Percentiles rank a stretch among this genome's conserved stretches.
Conservation (phyloP, 1,140 invertebrate species). For the Notospermus geniculatus region DNA sequence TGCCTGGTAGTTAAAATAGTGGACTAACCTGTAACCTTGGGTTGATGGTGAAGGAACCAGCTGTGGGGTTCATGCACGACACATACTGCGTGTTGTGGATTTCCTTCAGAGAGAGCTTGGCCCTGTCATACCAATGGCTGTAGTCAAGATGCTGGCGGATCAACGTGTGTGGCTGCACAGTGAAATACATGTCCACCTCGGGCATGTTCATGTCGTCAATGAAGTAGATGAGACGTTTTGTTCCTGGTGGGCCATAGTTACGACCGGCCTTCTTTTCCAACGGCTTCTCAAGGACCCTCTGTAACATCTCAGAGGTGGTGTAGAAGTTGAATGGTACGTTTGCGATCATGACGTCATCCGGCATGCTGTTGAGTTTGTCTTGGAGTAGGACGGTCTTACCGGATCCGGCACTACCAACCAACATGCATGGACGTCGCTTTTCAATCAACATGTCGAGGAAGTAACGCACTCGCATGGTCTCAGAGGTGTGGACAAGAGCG, state of each 20-base stretch:
- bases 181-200: conserved; percentile 90
- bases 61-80: conserved; percentile 96
- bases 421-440: conserved; percentile 85
- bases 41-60: conserved; percentile 95
- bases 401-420: conserved; percentile 80
- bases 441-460: conserved; percentile 89
- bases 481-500: conserved; percentile 86
- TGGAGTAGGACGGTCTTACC: conserved; percentile 60
- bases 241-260: conserved; percentile 93
- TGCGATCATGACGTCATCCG: conserved; percentile 83
- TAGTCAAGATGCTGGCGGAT: conserved; percentile 95
- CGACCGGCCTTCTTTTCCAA: conserved; percentile 94
- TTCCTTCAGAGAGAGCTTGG: conserved; percentile 87
- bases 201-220: conserved; percentile 99
- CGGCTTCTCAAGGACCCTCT: conserved; percentile 92
- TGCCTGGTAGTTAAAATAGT: neutral
- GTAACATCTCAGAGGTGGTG: conserved; percentile 93
- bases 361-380: conserved; percentile 80
- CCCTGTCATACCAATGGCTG: conserved; percentile 87
- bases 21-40: conserved; percentile 72
- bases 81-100: conserved; percentile 97
- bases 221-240: conserved; percentile 92
- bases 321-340: conserved; percentile 97
- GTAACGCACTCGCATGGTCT: conserved; percentile 84
- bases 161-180: conserved; percentile 92